phyloP scores from a whole-genome alignment of 2,113 vertebrate genomes.

The Petromus typicus region DNA sequence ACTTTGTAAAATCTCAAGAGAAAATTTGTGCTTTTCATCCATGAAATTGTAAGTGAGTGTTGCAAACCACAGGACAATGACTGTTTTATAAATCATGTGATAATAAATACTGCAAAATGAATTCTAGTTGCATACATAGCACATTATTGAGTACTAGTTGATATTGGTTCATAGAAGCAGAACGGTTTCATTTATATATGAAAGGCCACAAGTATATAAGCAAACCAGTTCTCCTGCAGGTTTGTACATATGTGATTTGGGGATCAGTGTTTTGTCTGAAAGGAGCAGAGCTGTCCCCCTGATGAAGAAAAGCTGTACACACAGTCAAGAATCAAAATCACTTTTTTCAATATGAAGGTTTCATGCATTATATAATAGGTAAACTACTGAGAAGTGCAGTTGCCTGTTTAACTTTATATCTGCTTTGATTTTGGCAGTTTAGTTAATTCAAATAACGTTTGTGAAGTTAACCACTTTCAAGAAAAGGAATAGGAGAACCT shows the following conservation, averaged over 20 bases:
- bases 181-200: neutral
- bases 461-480: constrained; percentile 94
- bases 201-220: constrained; percentile 56
- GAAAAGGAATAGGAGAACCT: constrained; percentile 93
- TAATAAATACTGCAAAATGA: neutral
- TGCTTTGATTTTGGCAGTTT: constrained; percentile 97
- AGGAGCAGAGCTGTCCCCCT: constrained; percentile 78
- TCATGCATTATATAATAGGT: constrained; percentile 94
- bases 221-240: constrained; percentile 61
- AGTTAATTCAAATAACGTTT: constrained; percentile 98
- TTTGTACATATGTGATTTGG: constrained; percentile 77
- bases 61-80: neutral
- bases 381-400: constrained; percentile 95
- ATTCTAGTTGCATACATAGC: neutral
- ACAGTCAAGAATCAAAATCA: constrained; percentile 82
- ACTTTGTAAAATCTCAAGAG: neutral
- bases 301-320: constrained; percentile 74
- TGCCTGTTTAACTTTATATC: constrained; percentile 97
- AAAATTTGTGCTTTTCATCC: neutral
- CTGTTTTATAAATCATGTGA: neutral
- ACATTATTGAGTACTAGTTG: constrained; percentile 21
- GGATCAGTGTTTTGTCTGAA: constrained; percentile 79
- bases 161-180: constrained; percentile 56
- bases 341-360: constrained; percentile 87
- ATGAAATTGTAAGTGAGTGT: constrained; percentile 11